These are phyloP conservation scores for Rhimphoctona megacephalus DNA, from an alignment of 2,888 invertebrate genomes.

Conservation along the genomic window DNA sequence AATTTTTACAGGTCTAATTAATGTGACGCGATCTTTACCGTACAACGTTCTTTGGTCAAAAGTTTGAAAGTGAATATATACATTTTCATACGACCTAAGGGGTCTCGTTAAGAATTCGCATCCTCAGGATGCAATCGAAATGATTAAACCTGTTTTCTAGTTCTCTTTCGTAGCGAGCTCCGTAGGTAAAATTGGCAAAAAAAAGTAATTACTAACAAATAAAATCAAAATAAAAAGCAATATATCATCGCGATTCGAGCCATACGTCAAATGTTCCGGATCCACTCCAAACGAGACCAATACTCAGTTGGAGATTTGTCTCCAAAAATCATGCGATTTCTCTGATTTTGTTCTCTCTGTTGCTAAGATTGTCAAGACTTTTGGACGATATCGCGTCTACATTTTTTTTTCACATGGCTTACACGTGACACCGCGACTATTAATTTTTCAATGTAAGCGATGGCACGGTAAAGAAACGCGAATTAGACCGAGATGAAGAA, in stretches of 20 bases:
- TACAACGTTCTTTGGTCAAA: neutral
- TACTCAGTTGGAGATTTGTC: neutral
- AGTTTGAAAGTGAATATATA: neutral
- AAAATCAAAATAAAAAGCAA: neutral
- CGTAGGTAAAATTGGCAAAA: neutral
- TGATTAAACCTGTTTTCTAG: neutral
- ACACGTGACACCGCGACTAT: neutral
- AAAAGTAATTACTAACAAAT: neutral
- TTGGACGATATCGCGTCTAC: too few relatives aligned
- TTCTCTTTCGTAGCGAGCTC: neutral
- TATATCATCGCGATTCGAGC: too few relatives aligned
- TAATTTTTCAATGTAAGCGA: neutral
- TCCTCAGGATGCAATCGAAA: neutral
- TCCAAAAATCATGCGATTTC: neutral
- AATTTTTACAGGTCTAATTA: neutral
- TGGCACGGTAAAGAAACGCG: neutral
- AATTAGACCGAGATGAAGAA: slow-evolving; percentile 10
- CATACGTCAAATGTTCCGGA: too few relatives aligned
- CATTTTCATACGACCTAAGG: neutral
- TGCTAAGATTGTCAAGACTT: too few relatives aligned
- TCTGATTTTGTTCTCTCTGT: too few relatives aligned
- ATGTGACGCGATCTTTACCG: neutral
- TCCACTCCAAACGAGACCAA: neutral
- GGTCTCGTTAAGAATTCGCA: neutral
- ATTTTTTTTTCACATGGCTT: neutral